phyloP scores from a whole-genome alignment of 2,797 vertebrate genomes.

The Philypnodon macrostomus region DNA sequence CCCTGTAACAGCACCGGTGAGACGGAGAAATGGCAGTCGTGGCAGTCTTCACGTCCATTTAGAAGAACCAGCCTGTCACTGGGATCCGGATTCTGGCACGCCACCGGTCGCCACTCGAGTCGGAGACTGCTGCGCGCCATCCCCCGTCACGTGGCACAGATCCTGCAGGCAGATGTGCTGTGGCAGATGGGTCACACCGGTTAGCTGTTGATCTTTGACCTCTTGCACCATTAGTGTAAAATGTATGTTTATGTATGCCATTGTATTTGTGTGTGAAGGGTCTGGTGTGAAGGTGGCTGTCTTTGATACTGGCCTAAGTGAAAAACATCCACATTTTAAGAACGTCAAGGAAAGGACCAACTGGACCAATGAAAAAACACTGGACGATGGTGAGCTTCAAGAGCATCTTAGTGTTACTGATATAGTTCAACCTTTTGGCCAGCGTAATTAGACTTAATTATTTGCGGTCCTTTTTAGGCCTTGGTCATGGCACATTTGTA shows the following conservation, averaged over 20 bases:
- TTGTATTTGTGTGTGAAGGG: slow-evolving; percentile 70
- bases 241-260: background rate
- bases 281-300: slow-evolving; percentile 96
- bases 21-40: slow-evolving; percentile 91
- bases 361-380: slow-evolving; percentile 99
- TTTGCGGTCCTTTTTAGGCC: slow-evolving; percentile 70
- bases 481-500: slow-evolving; percentile 97
- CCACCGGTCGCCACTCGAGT: slow-evolving; percentile 94
- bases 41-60: slow-evolving; percentile 93
- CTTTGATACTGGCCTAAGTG: slow-evolving; percentile 96
- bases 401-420: slow-evolving; percentile 18
- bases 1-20: slow-evolving; percentile 89
- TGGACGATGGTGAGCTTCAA: slow-evolving; percentile 88
- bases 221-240: background rate
- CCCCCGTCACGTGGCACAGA: slow-evolving; percentile 95
- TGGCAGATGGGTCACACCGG: slow-evolving; percentile 99
- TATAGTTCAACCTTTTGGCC: background rate
- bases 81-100: slow-evolving; percentile 95
- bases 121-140: slow-evolving; percentile 91
- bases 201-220: slow-evolving; percentile 40
- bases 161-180: slow-evolving; percentile 94
- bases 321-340: slow-evolving; percentile 98
- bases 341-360: slow-evolving; percentile 98
- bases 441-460: background rate
- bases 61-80: slow-evolving; percentile 90